phyloP scores from a whole-genome alignment of 2,797 vertebrate genomes.

The Labeo calbasu region DNA sequence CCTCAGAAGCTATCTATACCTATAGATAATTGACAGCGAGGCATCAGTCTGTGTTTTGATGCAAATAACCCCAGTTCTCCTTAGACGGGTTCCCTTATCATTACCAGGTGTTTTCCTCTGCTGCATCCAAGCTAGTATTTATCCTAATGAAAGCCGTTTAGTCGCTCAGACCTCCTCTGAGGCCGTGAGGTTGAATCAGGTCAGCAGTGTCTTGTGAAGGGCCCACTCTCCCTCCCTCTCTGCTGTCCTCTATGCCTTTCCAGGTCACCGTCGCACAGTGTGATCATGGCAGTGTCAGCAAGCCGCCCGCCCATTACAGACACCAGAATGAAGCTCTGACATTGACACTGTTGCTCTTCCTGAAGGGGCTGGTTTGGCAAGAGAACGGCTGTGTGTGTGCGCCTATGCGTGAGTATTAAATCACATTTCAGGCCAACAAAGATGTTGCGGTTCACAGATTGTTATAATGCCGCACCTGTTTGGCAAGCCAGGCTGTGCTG shows the following conservation, averaged over 20 bases:
- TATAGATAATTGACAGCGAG: not conserved
- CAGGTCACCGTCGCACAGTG: constrained; percentile 71
- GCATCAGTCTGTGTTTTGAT: not conserved
- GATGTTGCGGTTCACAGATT: constrained; percentile 54
- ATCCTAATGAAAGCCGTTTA: constrained; percentile 66
- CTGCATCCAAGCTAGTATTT: constrained; percentile 66
- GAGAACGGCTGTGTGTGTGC: constrained; percentile 26
- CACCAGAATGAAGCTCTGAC: constrained; percentile 56
- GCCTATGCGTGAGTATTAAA: constrained; percentile 48
- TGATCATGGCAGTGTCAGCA: constrained; percentile 72
- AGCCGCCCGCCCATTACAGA: constrained; percentile 45
- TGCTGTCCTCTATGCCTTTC: constrained; percentile 58
- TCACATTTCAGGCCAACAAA: constrained; percentile 55
- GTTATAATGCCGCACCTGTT: constrained; percentile 60
- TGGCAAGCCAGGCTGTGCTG: constrained; percentile 28
- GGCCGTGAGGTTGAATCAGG: constrained; percentile 39
- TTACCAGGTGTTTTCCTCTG: constrained; percentile 53
- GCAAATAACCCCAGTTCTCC: no score
- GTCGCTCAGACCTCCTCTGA: constrained; percentile 52
- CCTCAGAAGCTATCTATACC: not conserved
- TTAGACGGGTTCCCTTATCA: constrained; percentile 61
- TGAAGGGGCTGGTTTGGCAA: constrained; percentile 40
- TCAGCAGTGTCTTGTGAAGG: constrained; percentile 42
- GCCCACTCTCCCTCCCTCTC: constrained; percentile 28
- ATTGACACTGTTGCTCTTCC: constrained; percentile 56